Evolutionary conservation across 2,113 vertebrate species (phyloP).

Genomic region (Silurus glanis): DNA sequence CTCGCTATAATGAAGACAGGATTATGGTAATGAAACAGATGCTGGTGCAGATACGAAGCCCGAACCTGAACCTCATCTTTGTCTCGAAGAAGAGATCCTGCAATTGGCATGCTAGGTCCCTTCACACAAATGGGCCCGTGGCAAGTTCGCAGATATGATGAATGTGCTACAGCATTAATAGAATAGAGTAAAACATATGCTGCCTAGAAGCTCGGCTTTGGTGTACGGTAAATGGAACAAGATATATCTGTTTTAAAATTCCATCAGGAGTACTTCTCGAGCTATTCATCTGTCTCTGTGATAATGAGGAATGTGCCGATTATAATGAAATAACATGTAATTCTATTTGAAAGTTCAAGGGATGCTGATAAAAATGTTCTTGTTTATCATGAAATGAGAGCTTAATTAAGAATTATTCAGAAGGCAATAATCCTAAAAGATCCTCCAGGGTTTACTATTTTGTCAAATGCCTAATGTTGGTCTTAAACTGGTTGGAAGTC

Average conservation of each 20-base stretch:
- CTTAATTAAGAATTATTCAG: constrained; percentile 57
- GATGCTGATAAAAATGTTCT: constrained; percentile 55
- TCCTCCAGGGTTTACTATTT: constrained; percentile 48
- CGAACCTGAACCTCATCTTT: constrained; percentile 73
- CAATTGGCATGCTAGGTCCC: constrained; percentile 66
- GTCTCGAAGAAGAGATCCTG: constrained; percentile 62
- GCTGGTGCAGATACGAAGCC: constrained; percentile 63
- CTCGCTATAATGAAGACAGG: constrained; percentile 65
- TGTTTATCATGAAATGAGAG: constrained; percentile 58
- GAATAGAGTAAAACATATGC: constrained; percentile 35
- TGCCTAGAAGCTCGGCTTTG: constrained; percentile 17
- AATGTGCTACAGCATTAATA: constrained; percentile 56
- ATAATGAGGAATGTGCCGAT: constrained; percentile 56
- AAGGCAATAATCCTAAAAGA: constrained; percentile 35
- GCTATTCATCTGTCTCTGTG: constrained; percentile 44
- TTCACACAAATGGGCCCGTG: constrained; percentile 59
- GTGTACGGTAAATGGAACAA: constrained; percentile 29
- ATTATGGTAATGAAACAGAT: constrained; percentile 75
- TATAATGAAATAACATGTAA: constrained; percentile 62
- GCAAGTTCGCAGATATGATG: constrained; percentile 51
- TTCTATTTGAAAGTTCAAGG: constrained; percentile 57
- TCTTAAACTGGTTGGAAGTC: constrained; percentile 24
- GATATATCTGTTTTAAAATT: constrained; percentile 34
- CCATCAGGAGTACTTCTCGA: constrained; percentile 33
- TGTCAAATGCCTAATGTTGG: constrained; percentile 43